Evolutionary conservation across 2,888 invertebrate genomes (phyloP).

Genomic region (Gastrophysa polygoni): DNA sequence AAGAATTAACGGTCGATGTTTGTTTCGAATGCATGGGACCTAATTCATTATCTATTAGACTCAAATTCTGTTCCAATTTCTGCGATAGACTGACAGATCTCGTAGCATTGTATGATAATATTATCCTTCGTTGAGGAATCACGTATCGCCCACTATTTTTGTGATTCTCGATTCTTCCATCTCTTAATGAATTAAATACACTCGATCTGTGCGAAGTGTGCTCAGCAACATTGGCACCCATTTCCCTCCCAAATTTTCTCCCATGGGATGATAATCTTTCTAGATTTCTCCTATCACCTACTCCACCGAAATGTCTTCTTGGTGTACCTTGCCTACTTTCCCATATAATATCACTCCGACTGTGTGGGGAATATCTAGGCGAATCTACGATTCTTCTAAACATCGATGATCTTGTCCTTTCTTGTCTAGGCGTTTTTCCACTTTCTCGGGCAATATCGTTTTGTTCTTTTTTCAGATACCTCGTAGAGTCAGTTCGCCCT

Average conservation of each 20-base stretch:
- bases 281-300: neutral
- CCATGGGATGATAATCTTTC: neutral
- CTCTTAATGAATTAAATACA: neutral
- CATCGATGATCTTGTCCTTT: neutral
- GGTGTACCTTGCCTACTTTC: neutral
- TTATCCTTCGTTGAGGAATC: neutral
- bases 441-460: neutral
- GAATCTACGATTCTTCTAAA: neutral
- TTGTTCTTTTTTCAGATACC: neutral
- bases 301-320: no score
- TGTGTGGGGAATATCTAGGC: no score
- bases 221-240: neutral
- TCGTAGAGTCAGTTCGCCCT: neutral
- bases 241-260: neutral
- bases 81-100: neutral
- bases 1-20: constrained; percentile 13
- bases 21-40: neutral
- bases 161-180: neutral
- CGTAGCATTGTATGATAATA: neutral
- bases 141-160: neutral
- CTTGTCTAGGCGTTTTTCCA: no score
- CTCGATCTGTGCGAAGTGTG: neutral
- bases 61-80: no score
- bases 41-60: no score
- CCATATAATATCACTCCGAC: no score